A percentile compares a stretch with the other conserved stretches of the same genome.
These are phyloP conservation scores for Thamnophis sirtalis DNA, from an alignment of 2,113 vertebrate genomes.

Conservation along the genomic window DNA sequence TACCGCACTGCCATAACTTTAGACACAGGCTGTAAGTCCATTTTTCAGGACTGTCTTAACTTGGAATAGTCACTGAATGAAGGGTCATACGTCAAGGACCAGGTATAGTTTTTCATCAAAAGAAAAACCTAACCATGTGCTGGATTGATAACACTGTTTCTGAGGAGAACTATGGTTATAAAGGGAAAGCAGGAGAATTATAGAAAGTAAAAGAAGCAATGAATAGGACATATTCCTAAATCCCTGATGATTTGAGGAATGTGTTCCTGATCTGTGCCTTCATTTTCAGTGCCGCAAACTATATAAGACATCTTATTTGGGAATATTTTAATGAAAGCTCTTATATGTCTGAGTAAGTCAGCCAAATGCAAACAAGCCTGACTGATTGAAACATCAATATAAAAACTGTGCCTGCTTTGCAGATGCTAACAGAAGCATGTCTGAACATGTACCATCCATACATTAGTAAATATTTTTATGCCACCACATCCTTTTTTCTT, in stretches of 20 bases:
- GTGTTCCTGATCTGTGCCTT: background rate
- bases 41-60: background rate
- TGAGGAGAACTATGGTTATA: background rate
- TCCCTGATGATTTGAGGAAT: background rate
- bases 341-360: background rate
- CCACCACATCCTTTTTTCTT: background rate
- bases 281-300: background rate
- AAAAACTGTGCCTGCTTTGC: background rate
- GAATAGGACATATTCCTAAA: background rate
- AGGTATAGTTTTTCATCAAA: background rate
- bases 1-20: background rate
- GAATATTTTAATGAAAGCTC: background rate
- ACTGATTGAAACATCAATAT: background rate
- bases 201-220: background rate
- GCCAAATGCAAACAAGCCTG: background rate
- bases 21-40: background rate
- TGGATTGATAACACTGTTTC: background rate
- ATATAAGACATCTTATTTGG: background rate
- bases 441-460: background rate
- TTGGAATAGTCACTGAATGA: background rate
- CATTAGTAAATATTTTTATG: background rate
- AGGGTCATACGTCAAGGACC: background rate
- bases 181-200: background rate
- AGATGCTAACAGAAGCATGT: background rate
- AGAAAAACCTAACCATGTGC: background rate